Base-by-base conservation (phyloP, 2,888 invertebrate genomes). In the Campoplex nolae region DNA sequence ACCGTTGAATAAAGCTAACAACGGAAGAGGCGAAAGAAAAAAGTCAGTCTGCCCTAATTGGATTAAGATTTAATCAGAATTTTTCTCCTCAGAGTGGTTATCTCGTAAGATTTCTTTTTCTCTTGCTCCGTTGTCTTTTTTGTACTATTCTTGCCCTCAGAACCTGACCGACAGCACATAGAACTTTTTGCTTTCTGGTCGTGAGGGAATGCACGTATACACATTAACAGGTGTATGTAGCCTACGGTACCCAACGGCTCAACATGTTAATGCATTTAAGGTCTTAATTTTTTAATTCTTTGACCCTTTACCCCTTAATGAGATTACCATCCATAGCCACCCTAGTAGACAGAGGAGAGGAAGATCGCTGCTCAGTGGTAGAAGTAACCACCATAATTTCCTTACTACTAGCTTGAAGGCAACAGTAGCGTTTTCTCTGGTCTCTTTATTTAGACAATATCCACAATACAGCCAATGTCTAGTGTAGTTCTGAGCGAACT, bases 61-160 rank as follows among this genome's bases (percentile, higher is more conserved):
- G 91, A 93, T 93, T 92, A 92, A 90, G 86, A 90, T 92, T 92
- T 93, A 93, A 93, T 93, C 91, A 91, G 86, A 88, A 88, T 90
- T 88, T 90, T 90, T 84, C 75, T 79, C 35, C 79, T 70, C 70
- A 4, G 32, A 77, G 83, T 74, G 71, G 77, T 85, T 65, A 68
- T 70, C 81, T 73, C 62, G 48, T 54, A 48, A 68, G 18, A 28
- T 35, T 68, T 71, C 68, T 83, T 76, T 70, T 68, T 82, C 68
- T 77, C 35, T 68, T 70, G 78, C 68, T 83, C 81, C 71, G 13
- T 28, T 62, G 32, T 56, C 48, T 51, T 67, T 54, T 42, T 70
- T 18, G 16, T 13, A 1, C n/a, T 62, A 4, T 42, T 32, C 48
- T 82, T 28, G 9, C 16, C 76, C 51, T 67, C 38, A 38, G 68